Percentiles rank a stretch among this genome's conserved stretches.
phyloP scores from a whole-genome alignment of 2,888 invertebrate species.

The Nomada hirtipes region DNA sequence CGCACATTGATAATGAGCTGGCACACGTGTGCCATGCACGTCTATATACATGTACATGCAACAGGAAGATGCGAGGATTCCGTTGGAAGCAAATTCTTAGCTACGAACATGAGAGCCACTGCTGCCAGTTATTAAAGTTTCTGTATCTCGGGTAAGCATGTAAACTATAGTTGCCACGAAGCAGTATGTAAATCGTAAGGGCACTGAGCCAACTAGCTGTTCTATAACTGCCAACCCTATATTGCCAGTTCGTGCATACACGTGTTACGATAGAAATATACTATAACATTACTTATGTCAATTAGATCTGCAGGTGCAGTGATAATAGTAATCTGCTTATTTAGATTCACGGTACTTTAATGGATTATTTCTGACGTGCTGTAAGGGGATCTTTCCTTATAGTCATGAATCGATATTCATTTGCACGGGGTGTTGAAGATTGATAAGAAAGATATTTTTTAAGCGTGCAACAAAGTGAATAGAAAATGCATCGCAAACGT shows the following conservation, averaged over 20 bases:
- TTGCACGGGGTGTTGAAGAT: no score
- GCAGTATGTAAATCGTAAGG: constrained; percentile 3
- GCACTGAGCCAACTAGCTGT: background rate
- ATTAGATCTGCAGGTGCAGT: no score
- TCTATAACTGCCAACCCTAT: constrained; percentile 4
- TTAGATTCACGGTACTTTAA: no score
- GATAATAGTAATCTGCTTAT: no score
- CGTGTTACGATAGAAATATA: background rate
- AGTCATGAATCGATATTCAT: no score
- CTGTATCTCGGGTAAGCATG: background rate
- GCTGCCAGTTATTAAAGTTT: constrained; percentile 29
- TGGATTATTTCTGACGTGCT: no score
- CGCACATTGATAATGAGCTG: background rate
- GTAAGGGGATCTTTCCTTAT: no score
- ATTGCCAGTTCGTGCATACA: background rate
- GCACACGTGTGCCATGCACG: background rate
- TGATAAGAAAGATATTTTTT: no score
- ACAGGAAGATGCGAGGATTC: background rate
- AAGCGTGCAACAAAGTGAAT: no score
- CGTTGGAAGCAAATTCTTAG: constrained; percentile 25
- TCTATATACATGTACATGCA: background rate
- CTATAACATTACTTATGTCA: no score
- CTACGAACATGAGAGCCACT: background rate
- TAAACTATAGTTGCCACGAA: background rate
- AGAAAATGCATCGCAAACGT: no score